Percentiles rank a stretch among this genome's conserved stretches.
phyloP scores from a whole-genome alignment of 2,888 invertebrate genomes.

The Hirtodrosophila cameraria region DNA sequence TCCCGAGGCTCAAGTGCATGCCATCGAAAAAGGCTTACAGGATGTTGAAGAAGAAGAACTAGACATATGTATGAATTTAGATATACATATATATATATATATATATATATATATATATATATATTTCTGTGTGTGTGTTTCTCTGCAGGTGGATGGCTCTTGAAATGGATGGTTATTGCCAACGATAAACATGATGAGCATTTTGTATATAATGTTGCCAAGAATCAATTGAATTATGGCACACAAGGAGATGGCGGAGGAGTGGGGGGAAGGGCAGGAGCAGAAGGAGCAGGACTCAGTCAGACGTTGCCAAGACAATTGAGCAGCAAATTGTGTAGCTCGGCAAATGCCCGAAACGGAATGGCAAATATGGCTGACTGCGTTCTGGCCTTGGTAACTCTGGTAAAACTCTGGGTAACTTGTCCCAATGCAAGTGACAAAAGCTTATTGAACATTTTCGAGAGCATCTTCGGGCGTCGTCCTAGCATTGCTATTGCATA shows the following conservation, averaged over 20 bases:
- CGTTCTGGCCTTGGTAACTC: slow-evolving; percentile 6
- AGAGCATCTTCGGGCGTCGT: slow-evolving; percentile 16
- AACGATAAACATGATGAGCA: slow-evolving; percentile 65
- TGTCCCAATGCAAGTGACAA: slow-evolving; percentile 63
- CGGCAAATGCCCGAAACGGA: slow-evolving; percentile 67
- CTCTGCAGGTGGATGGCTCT: slow-evolving; percentile 28
- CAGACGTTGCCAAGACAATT: slow-evolving; percentile 64
- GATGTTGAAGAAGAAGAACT: slow-evolving; percentile 2
- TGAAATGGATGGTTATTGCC: slow-evolving; percentile 58
- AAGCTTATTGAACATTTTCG: slow-evolving; percentile 67
- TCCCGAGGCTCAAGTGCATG: slow-evolving; percentile 64
- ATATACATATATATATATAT: not conserved
- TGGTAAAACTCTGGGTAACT: not conserved
- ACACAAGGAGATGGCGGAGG: slow-evolving; percentile 25
- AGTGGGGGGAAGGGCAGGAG: not conserved
- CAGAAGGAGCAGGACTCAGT: slow-evolving; percentile 7
- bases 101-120: not conserved
- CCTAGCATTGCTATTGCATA: slow-evolving; percentile 24
- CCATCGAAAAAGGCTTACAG: slow-evolving; percentile 73
- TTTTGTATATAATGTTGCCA: slow-evolving; percentile 59
- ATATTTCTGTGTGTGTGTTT: not conserved
- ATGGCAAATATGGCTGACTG: slow-evolving; percentile 69
- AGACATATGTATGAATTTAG: slow-evolving; percentile 2
- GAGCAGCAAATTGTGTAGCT: slow-evolving; percentile 80
- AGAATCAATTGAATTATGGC: slow-evolving; percentile 77